Conservation (phyloP, 1,140 invertebrate genomes). For the Nasonia giraulti region DNA sequence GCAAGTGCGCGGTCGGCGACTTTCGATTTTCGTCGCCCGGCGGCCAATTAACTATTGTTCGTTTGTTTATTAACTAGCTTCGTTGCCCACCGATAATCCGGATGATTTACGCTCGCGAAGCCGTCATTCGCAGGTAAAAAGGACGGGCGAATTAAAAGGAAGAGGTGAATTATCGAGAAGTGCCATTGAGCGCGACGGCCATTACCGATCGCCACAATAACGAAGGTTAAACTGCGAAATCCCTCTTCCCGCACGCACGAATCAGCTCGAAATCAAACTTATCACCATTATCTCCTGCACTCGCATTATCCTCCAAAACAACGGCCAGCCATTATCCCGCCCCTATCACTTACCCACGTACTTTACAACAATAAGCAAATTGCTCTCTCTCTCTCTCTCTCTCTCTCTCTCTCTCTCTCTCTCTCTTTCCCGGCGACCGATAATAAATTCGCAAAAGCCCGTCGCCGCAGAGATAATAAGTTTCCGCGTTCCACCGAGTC, state of each 20-base stretch:
- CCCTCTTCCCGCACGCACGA: neutral
- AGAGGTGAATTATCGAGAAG: conserved; percentile 4
- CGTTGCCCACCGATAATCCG: too few species aligned
- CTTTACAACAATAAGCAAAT: conserved; percentile 42
- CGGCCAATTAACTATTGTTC: neutral
- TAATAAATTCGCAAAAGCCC: conserved; percentile 28
- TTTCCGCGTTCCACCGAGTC: conserved; percentile 41
- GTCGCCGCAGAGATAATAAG: conserved; percentile 16
- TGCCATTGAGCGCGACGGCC: neutral
- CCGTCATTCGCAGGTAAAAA: too few species aligned
- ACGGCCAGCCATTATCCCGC: conserved; percentile 19
- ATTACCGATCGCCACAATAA: neutral
- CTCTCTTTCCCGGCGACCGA: neutral
- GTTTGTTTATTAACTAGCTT: neutral
- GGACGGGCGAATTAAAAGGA: neutral
- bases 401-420: too few species aligned
- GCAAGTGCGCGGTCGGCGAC: neutral
- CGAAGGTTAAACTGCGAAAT: neutral
- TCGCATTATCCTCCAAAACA: conserved; percentile 19
- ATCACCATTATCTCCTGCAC: conserved; percentile 22
- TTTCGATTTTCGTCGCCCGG: neutral
- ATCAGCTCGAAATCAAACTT: conserved; percentile 25
- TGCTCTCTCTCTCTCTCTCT: conserved; percentile 7
- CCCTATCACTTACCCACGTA: neutral
- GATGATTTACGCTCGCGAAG: too few species aligned